Base-by-base conservation (phyloP, 1,140 invertebrate genomes). In the Diplogasteroides magnus region DNA sequence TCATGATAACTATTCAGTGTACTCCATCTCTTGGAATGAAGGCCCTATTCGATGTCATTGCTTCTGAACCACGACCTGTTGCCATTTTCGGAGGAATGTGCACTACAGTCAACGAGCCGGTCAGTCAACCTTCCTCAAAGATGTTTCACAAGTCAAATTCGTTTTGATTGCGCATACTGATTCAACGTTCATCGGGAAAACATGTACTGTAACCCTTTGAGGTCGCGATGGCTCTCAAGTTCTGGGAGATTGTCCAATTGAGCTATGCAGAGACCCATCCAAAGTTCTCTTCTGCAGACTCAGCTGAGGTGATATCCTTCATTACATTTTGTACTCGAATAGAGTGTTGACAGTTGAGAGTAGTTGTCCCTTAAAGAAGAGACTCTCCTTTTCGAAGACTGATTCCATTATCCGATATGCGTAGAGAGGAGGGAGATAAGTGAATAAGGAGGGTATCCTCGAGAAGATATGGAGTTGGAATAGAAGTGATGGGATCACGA, bases 241-340 rank as follows among this genome's bases (percentile, higher is more conserved):
- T 93, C 82, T 97, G 94, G 92, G 90, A 93, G 80, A 88, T 98
- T 64, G 92, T 91, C 0, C 93, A 94, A 88, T 85, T 98, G 27
- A 96, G 94, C 1, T 98, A 97, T 83, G 94, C 93, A 1, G 95
- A 98, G 84, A 98, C 94, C 19, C 93, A 98, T 86, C 94, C 95
- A 0, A 94, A 96, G 90, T 96, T 97, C 85, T 94, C 92, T 0
- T 91, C 90, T 93, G 83, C 93, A 92, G 1, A 97, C 96, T 84
- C 96, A 96, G 86, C 97, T 76, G 77, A 79, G 83, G 68, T 83
- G 77, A 32, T 78, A 83, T 56, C n/a, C n/a, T n/a, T n/a, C n/a
- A n/a, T n/a, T n/a, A n/a, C n/a, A n/a, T n/a, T n/a, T n/a, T n/a
- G n/a, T n/a, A n/a, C n/a, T n/a, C n/a, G n/a, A n/a, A n/a, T n/a